Evolutionary conservation across 2,797 vertebrate species (phyloP).

Genomic region (Microcaecilia unicolor): DNA sequence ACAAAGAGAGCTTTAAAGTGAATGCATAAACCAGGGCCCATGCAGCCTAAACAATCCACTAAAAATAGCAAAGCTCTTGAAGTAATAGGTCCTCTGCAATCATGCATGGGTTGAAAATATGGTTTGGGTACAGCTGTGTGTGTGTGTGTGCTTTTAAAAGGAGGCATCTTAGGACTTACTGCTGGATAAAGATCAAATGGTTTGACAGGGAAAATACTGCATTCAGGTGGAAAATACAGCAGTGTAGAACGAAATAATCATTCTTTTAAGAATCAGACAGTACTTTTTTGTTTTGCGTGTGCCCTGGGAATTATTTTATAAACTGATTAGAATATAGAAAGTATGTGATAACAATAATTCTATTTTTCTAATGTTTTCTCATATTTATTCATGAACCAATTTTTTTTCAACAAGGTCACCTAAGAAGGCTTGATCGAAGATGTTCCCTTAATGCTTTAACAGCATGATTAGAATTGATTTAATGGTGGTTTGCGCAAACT

Average conservation of each 20-base stretch:
- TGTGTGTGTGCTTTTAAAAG: constrained; percentile 7
- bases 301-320: too few species aligned
- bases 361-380: too few species aligned
- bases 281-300: too few species aligned
- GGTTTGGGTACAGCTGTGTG: constrained; percentile 22
- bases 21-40: constrained; percentile 29
- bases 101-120: too few species aligned
- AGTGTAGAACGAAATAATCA: background rate
- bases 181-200: constrained; percentile 7
- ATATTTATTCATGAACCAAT: too few species aligned
- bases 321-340: too few species aligned
- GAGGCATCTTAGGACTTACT: too few species aligned
- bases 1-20: constrained; percentile 28
- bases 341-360: too few species aligned
- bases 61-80: constrained; percentile 13
- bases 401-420: background rate
- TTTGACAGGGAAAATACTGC: constrained; percentile 3
- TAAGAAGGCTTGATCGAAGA: background rate
- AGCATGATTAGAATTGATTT: background rate
- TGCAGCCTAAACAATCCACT: constrained; percentile 11
- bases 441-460: background rate
- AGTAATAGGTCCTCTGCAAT: constrained; percentile 12
- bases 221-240: constrained; percentile 6
- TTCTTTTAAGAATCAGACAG: too few species aligned
- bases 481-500: constrained; percentile 2